phyloP scores from a whole-genome alignment of 2,797 vertebrate species.

The Anabacerthia variegaticeps region DNA sequence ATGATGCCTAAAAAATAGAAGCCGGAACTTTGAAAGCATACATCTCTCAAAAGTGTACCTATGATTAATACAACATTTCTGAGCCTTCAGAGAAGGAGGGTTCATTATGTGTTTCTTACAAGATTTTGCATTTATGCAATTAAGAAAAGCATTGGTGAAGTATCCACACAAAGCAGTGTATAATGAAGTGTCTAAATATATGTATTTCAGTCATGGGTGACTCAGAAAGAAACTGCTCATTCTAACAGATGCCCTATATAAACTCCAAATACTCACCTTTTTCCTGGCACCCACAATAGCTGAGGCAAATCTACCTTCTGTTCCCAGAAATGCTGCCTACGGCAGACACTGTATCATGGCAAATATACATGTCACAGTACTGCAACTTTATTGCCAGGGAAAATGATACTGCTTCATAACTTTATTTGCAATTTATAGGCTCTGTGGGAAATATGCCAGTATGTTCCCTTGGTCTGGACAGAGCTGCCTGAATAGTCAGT shows the following conservation, averaged over 20 bases:
- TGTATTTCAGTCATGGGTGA: not conserved
- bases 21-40: not conserved
- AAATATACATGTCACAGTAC: not conserved
- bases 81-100: not conserved
- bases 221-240: not conserved
- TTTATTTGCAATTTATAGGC: not conserved
- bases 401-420: not conserved
- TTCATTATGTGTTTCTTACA: not conserved
- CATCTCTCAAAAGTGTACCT: not conserved
- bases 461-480: not conserved
- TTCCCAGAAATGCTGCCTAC: not conserved
- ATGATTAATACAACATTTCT: not conserved
- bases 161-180: not conserved
- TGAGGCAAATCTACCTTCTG: not conserved
- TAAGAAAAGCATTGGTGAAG: not conserved
- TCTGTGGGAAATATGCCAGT: not conserved
- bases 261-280: constrained; percentile 8
- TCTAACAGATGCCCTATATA: not conserved
- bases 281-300: not conserved
- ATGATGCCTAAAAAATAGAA: not conserved
- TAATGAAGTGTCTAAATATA: not conserved
- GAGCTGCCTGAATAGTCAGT: not conserved
- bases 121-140: not conserved
- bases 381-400: not conserved
- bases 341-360: not conserved